Evolutionary conservation across 2,888 invertebrate species (phyloP), one percentile per base, ranked within the genome.

Genomic region (Athalia rosae): DNA sequence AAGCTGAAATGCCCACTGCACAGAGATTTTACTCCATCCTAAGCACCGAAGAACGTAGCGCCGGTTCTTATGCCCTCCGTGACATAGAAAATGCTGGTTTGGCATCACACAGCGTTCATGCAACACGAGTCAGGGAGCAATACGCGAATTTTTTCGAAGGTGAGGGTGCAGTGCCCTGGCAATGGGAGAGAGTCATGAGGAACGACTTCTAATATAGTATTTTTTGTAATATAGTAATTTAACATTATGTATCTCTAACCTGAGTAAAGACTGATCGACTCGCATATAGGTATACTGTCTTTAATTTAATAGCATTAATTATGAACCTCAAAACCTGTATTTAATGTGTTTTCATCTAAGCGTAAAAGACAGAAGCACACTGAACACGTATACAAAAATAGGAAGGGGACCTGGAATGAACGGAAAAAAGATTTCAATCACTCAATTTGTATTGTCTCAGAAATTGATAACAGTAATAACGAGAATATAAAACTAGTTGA

Each of bases 121-220:
- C 61, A 61, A 61, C 41, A n/a, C 63, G 63, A 63, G 11, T 63
- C 45, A 41, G 63, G 63, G 11, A 63, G 45, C 45, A 15, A 8
- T 48, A 48, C 48, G 66, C 66, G 13, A 48, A 8, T 8, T 66
- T 48, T 48, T 66, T 66, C 48, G 66, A 50, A 66, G 41, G 13
- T 66, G 50, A 15, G 15, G 43, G 43, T 15, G 43, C 66, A 48
- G 8, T 48, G 15, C 66, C 66, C 4, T 66, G 66, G 66, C 66
- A 66, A 48, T 66, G 45, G 66, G 48, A 48, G 43, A 13, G 66
- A 48, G 66, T 48, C 11, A 47, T 48, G 48, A 13, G 48, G 11
- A 66, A 66, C 48, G 48, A 48, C 48, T 48, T 47, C 48, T 62
- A 11, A 62, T 4, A 28, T 62, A 5, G 28, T 63, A 43, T 63